Base-by-base conservation (phyloP, 2,888 invertebrate species). In the Eilema sororculum region DNA sequence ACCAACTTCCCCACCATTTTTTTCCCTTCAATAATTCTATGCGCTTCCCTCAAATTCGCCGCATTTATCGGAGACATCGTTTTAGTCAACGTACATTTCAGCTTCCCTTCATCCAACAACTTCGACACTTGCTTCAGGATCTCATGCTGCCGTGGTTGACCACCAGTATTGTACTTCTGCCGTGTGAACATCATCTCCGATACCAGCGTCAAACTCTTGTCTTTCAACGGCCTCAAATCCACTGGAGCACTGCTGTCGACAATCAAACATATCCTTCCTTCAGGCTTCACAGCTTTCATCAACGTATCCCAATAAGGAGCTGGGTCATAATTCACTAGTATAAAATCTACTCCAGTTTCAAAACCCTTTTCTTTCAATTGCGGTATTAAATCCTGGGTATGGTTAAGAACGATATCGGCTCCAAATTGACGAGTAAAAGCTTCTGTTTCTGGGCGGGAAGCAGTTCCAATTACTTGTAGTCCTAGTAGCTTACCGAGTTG, bases 251-350 rank as follows among this genome's bases (percentile, higher is more conserved):
- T 91, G 77, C 91, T 90, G 61, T 95, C 93, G 0, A 94, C 94
- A 65, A 95, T 83, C 37, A 93, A 77, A 75, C 94, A 94, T 28
- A 95, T 95, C 74, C 80, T 90, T 2, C 95, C 95, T 76, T 93
- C 93, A 12, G 94, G 90, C 71, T 92, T 95, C 10, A 92, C 91
- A 13, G 82, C 89, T 75, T 87, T 86, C 87, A 90, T 91, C 67
- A 95, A 66, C 1, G 89, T 90, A 46, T 93, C 84, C 95, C 95
- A 95, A 62, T 95, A 94, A 1, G 93, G 93, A 60, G 84, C 92
- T 13, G 94, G 94, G 71, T 95, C 94, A 74, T 90, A 93, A 72
- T 93, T 94, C 0, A 93, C 90, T 10, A 95, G 74, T 64, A 95
- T 93, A 60, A 83, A 93, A 73, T 95, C 91, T 3, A 95, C 92